Base-by-base conservation (phyloP, 2,113 vertebrate species). In the Tenebrosternarchus preto region DNA sequence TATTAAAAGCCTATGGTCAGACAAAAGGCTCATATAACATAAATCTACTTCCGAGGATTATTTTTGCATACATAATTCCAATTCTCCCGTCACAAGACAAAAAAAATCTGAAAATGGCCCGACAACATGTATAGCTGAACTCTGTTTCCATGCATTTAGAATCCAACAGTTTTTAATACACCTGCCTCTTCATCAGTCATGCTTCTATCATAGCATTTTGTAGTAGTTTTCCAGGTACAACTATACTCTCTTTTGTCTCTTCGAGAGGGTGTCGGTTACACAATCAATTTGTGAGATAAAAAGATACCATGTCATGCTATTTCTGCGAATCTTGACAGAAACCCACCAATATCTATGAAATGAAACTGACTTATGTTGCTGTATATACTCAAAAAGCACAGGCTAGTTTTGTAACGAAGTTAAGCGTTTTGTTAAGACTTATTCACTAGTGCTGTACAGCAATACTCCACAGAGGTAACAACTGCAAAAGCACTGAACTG, bases 21-120 rank as follows among this genome's bases (percentile, higher is more conserved):
- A 87, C 86, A 85, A 80, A 77, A 84, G 85, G 86, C 88, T 85
- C 73, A 85, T 89, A 88, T 91, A 88, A 81, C 89, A n/a, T n/a
- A n/a, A 90, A 89, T 86, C 73, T 90, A 91, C 85, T 85, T 87
- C 85, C 83, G 89, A 89, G 85, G 80, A 90, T 89, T 92, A 92
- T 91, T 93, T 93, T 93, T 93, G 91, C 92, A 94, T 90, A 91
- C 90, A 84, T 84, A 50, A 80, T 82, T 86, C 83, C 84, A 78
- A 68, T 33, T 85, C 80, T 76, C 78, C 78, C 80, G 81, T 19
- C 78, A 71, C 6, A 2, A 50, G 9, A 77, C 71, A 66, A 69
- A 39, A 82, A 74, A 78, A 36, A 76, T 43, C 72, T 74, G 71
- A 25, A 75, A 63, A 74, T 86, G 78, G 80, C 82, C 79, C 72